Evolutionary conservation across 1,140 invertebrate species (phyloP).

Genomic region (Xylocopa sonorina): DNA sequence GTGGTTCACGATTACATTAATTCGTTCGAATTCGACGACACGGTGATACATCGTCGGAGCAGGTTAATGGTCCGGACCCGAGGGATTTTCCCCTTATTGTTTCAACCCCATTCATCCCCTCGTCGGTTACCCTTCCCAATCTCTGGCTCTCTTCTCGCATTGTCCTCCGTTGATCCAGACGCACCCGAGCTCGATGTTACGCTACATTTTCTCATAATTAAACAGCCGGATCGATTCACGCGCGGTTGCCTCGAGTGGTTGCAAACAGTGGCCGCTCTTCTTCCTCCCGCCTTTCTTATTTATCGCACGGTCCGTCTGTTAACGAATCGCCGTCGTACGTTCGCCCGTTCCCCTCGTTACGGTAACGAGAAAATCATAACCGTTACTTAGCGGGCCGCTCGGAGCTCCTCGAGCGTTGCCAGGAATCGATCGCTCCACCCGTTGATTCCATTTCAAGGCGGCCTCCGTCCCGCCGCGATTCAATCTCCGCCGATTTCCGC

Average conservation of each 20-base stretch:
- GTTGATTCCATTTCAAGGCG: not conserved
- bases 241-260: too few species aligned
- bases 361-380: not conserved
- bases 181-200: too few species aligned
- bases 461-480: not conserved
- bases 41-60: not conserved
- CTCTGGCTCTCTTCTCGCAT: not conserved
- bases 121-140: not conserved
- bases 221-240: conserved; percentile 7
- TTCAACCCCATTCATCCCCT: too few species aligned
- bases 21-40: conserved; percentile 29
- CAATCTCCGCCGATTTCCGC: conserved; percentile 11
- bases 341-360: too few species aligned
- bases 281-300: not conserved
- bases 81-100: conserved; percentile 13
- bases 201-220: conserved; percentile 25
- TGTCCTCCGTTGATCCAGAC: not conserved
- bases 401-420: too few species aligned
- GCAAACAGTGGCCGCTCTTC: too few species aligned
- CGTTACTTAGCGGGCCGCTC: too few species aligned
- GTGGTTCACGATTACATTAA: too few species aligned
- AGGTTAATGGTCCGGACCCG: not conserved
- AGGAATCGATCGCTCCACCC: not conserved
- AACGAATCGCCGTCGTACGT: too few species aligned
- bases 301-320: too few species aligned